Conservation (phyloP, 2,113 vertebrate genomes). For the Brachypteracias leptosomus region DNA sequence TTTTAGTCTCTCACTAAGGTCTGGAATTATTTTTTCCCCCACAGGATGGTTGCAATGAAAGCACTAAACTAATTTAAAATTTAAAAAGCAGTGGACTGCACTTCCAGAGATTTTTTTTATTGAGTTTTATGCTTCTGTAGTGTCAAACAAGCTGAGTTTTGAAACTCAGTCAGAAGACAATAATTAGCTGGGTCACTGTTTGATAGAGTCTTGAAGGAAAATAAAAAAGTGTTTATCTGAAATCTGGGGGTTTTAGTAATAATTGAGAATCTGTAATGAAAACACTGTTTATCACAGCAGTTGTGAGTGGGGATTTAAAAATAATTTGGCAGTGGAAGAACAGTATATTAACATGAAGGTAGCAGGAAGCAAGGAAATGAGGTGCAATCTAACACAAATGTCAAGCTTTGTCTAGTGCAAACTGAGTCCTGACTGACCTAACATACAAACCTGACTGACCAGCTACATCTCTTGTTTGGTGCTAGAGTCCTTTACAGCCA, state of each 20-base stretch:
- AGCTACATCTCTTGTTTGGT: not conserved
- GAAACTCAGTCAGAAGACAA: not conserved
- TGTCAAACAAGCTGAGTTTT: not conserved
- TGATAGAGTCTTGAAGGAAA: not conserved
- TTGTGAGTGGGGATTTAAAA: not conserved
- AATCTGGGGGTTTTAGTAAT: not conserved
- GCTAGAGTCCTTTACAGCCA: not conserved
- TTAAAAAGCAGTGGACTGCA: not conserved
- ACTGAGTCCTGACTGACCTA: not conserved
- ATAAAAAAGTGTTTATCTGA: not conserved
- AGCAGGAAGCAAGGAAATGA: not conserved
- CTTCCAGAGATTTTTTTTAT: not conserved
- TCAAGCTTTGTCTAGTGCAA: not conserved
- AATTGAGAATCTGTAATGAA: not conserved
- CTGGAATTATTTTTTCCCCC: not conserved
- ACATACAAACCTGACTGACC: not conserved
- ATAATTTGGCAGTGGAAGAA: not conserved
- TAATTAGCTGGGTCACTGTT: not conserved
- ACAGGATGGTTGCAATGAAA: not conserved
- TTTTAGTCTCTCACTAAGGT: not conserved
- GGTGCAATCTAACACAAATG: not conserved
- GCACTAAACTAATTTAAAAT: not conserved
- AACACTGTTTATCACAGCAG: not conserved
- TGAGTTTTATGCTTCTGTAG: not conserved
- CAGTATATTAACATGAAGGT: not conserved